A percentile compares a stretch with the other conserved stretches of the same genome.
These are phyloP conservation scores for Cheiracanthium punctorium DNA, from an alignment of 2,888 invertebrate species.

Conservation along the genomic window DNA sequence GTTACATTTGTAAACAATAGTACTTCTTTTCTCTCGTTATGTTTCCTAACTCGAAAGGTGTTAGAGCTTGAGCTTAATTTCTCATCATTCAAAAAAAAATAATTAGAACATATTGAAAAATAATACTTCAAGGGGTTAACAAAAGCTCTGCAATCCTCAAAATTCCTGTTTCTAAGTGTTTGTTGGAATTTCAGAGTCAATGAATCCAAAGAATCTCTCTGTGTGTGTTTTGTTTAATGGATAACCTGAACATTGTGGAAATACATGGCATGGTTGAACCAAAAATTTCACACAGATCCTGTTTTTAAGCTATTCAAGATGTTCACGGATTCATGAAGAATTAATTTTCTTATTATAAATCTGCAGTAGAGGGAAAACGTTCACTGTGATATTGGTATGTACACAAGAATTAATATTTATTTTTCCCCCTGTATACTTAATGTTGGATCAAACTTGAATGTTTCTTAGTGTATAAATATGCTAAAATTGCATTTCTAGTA, in stretches of 20 bases:
- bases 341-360: neutral
- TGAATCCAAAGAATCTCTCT: conserved; percentile 14
- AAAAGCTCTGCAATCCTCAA: conserved; percentile 1
- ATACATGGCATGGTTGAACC: neutral
- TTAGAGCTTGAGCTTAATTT: no score
- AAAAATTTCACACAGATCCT: neutral
- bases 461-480: neutral
- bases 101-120: neutral
- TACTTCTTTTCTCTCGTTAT: no score
- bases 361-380: neutral
- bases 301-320: no score
- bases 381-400: conserved; percentile 6
- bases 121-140: conserved; percentile 18
- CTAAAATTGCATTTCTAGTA: no score
- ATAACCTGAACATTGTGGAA: neutral
- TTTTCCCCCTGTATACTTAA: neutral
- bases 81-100: no score
- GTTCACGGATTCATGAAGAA: neutral
- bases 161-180: conserved; percentile 20
- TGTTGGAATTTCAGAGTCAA: conserved; percentile 2
- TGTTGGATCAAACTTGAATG: neutral
- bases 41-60: no score
- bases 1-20: no score
- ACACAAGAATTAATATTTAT: neutral
- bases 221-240: neutral